phyloP scores from a whole-genome alignment of 2,797 vertebrate genomes.

The Enteromius fasciolatus region DNA sequence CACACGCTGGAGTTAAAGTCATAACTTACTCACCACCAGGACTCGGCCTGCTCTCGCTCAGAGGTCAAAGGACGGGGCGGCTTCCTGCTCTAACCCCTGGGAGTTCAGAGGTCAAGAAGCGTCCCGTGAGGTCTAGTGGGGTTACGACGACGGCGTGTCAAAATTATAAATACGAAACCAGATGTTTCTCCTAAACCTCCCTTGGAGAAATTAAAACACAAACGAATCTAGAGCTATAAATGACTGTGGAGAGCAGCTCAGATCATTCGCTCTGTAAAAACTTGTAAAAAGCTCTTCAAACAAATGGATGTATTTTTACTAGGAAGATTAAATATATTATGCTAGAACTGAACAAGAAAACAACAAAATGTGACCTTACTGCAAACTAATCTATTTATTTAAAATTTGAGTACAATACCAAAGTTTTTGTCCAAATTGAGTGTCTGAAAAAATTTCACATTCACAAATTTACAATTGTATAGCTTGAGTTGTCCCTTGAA shows the following conservation, averaged over 20 bases:
- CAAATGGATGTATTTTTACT: background rate
- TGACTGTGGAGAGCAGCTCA: background rate
- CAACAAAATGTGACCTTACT: background rate
- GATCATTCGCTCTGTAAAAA: background rate
- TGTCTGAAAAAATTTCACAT: background rate
- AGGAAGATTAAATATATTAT: background rate
- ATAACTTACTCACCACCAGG: background rate
- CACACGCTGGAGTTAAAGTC: background rate
- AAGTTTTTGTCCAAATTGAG: background rate
- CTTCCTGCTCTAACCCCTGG: conserved; percentile 45
- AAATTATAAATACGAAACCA: background rate
- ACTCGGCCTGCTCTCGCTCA: background rate
- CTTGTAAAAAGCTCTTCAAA: background rate
- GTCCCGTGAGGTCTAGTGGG: conserved; percentile 30
- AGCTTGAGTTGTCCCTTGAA: too few relatives aligned
- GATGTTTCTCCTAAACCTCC: conserved; percentile 4
- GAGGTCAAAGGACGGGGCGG: conserved; percentile 16
- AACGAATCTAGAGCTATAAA: background rate
- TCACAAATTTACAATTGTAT: background rate
- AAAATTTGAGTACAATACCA: background rate
- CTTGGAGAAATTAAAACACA: background rate
- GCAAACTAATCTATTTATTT: background rate
- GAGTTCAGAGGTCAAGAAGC: conserved; percentile 37
- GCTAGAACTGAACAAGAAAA: background rate
- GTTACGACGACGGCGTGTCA: background rate